Conservation (phyloP, 2,797 vertebrate genomes). For the Paedocypris micromegethes region DNA sequence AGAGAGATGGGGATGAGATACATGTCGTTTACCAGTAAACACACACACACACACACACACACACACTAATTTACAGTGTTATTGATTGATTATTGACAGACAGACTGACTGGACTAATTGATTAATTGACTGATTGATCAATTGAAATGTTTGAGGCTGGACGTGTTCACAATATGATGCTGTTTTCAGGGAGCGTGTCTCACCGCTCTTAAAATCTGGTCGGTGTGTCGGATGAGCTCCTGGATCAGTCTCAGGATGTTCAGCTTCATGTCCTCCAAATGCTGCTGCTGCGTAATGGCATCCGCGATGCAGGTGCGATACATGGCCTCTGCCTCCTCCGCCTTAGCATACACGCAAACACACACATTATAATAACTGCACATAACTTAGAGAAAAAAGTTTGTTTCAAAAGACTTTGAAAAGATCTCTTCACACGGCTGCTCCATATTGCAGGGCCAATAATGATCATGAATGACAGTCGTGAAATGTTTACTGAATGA, state of each 20-base stretch:
- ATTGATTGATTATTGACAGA: no score
- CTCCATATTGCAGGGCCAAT: neutral
- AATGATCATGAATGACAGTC: no score
- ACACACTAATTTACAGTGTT: no score
- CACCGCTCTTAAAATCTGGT: slow-evolving; percentile 89
- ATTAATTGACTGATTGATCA: no score
- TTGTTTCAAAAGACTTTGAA: no score
- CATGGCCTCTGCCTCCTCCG: slow-evolving; percentile 91
- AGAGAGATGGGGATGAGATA: neutral
- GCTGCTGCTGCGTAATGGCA: slow-evolving; percentile 85
- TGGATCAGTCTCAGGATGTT: slow-evolving; percentile 85
- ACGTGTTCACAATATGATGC: no score
- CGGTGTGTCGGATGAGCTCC: slow-evolving; percentile 88
- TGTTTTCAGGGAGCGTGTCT: slow-evolving; percentile 48
- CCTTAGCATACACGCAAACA: slow-evolving; percentile 59
- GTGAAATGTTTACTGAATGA: no score
- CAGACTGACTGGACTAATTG: no score
- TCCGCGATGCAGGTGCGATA: slow-evolving; percentile 91
- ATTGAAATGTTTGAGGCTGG: no score
- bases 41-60: neutral
- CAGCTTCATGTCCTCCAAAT: slow-evolving; percentile 92
- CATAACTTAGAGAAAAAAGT: neutral
- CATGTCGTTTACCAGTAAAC: neutral
- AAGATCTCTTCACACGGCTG: no score
- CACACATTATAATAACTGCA: neutral